Conservation (phyloP, 2,888 invertebrate genomes). For the Trachelus tabidus region DNA sequence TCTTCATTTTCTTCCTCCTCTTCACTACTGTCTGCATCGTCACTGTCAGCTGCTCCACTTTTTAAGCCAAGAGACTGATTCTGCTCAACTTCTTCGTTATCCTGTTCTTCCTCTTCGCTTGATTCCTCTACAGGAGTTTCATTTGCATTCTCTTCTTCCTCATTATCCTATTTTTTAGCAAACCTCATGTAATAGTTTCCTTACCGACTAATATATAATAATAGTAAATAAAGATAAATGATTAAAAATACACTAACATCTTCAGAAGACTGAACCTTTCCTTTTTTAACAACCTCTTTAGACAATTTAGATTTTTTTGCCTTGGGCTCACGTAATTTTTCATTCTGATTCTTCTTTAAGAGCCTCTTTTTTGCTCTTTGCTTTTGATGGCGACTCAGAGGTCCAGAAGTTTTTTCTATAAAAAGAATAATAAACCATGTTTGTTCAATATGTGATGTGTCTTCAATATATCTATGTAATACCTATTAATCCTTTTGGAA, state of each 20-base stretch:
- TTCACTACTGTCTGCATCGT: conserved; percentile 60
- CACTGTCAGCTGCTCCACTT: conserved; percentile 60
- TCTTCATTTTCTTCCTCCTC: conserved; percentile 34
- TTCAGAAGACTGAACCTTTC: conserved; percentile 20
- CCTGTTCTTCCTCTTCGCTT: conserved; percentile 55
- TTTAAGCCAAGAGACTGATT: conserved; percentile 13
- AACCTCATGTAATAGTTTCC: not conserved
- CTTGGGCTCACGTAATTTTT: conserved; percentile 25
- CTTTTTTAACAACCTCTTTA: not conserved
- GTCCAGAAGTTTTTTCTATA: conserved; percentile 68
- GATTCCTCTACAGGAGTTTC: conserved; percentile 1
- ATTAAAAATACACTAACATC: conserved; percentile 2
- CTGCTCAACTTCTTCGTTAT: conserved; percentile 58
- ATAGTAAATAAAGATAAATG: not conserved
- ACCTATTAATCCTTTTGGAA: conserved; percentile 71
- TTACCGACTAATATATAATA: not conserved
- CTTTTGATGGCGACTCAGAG: conserved; percentile 77
- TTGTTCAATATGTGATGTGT: not conserved
- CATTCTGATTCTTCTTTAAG: conserved; percentile 41
- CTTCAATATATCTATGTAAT: conserved; percentile 18
- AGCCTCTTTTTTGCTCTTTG: conserved; percentile 74
- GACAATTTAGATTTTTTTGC: conserved; percentile 16
- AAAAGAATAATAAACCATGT: not conserved
- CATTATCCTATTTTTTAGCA: not conserved
- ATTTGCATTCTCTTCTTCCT: conserved; percentile 26